These are phyloP conservation scores for Piaya cayana DNA, from an alignment of 2,113 vertebrate genomes.

Conservation along the genomic window DNA sequence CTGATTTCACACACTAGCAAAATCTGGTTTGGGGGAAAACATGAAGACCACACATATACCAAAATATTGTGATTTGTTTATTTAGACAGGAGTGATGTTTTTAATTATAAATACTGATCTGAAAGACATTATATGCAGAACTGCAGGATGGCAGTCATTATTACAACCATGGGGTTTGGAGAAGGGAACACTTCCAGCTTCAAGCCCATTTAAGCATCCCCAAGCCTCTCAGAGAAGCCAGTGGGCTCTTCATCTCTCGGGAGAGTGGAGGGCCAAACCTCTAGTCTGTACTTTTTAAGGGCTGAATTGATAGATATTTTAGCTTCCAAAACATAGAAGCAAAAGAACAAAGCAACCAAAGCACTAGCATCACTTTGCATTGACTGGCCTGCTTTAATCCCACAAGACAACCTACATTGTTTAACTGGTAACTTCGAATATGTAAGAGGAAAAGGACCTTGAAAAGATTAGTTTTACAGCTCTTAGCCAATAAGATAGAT, in stretches of 20 bases:
- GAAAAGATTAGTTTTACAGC: not conserved
- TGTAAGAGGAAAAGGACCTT: not conserved
- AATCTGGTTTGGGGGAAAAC: not conserved
- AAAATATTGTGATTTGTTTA: not conserved
- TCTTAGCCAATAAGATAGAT: not conserved
- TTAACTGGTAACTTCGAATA: not conserved
- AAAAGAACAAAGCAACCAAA: not conserved
- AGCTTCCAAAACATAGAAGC: not conserved
- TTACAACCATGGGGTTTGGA: not conserved
- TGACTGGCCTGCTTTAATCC: not conserved
- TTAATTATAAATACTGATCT: not conserved
- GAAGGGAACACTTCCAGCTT: not conserved
- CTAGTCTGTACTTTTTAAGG: not conserved
- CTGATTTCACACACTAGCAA: not conserved
- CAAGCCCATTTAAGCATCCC: not conserved
- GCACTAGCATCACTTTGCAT: not conserved
- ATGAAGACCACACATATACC: not conserved
- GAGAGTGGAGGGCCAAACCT: rapidly evolving
- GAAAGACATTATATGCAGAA: not conserved
- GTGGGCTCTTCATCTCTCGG: not conserved
- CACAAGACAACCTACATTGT: not conserved
- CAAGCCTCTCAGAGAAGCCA: not conserved
- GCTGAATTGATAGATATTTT: not conserved
- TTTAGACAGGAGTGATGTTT: not conserved
- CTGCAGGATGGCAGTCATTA: rapidly evolving